Conservation (phyloP, 1,140 invertebrate species). For the Aricia agestis region DNA sequence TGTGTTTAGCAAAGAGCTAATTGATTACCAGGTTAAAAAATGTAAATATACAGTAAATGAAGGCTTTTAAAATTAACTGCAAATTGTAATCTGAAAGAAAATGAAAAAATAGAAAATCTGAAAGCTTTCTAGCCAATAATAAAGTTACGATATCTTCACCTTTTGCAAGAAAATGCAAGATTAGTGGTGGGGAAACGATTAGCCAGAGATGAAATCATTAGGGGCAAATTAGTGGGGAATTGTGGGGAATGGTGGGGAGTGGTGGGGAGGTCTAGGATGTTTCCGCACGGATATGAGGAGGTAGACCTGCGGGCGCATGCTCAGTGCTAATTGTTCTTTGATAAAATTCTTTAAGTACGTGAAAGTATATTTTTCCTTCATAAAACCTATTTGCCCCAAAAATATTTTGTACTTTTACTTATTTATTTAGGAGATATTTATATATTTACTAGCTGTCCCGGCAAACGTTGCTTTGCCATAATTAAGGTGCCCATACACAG, state of each 20-base stretch:
- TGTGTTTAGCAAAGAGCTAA: too few species aligned
- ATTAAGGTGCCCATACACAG: too few species aligned
- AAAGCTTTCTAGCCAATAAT: neutral
- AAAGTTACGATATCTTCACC: neutral
- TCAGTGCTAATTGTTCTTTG: neutral
- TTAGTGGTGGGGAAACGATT: conserved; percentile 16
- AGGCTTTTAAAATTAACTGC: too few species aligned
- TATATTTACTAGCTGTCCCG: too few species aligned
- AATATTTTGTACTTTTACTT: too few species aligned
- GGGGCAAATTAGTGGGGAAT: conserved; percentile 8
- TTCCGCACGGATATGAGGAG: conserved; percentile 39
- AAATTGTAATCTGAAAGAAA: neutral
- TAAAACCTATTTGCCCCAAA: too few species aligned
- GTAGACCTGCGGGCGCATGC: neutral
- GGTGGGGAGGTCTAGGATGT: conserved; percentile 31
- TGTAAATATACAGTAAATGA: too few species aligned
- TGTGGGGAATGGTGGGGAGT: conserved; percentile 19
- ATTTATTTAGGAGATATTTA: too few species aligned
- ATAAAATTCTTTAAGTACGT: neutral
- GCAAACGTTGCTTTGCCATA: too few species aligned
- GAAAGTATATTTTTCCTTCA: too few species aligned
- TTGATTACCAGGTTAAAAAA: too few species aligned
- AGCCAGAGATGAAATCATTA: conserved; percentile 23
- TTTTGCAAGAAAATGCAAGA: neutral
- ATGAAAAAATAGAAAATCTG: neutral